Base-by-base conservation (phyloP, 2,888 invertebrate genomes). In the Busseola fusca region DNA sequence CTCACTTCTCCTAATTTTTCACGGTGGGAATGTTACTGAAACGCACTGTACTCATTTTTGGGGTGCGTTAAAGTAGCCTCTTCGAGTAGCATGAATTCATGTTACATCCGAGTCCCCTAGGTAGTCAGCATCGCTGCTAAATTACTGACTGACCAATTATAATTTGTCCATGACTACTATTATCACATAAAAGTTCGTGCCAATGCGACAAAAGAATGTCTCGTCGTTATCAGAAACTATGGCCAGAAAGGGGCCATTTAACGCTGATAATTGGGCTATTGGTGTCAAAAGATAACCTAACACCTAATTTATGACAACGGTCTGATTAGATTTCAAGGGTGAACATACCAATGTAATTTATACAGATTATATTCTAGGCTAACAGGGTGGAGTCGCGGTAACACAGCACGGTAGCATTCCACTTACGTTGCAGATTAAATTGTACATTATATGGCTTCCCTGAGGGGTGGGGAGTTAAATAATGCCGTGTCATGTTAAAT, bases 371-470 rank as follows among this genome's bases (percentile, higher is more conserved):
- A 74, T 74, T 56, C 63, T 59, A 40, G 0, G 0, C 4, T 40
- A 74, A 64, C 64, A 30, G 58, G 50, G 18, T 34, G n/a, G 42
- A 52, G 66, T 54, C 34, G 34, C 40, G 64, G 45, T 75, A 30
- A n/a, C 40, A 10, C 34, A 37, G 25, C 27, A 48, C 25, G 16
- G 57, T 18, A 40, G 42, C 14, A 75, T 77, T 67, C 42, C 50
- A 67, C 54, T 66, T 63, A 77, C 67, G 50, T 1, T 9, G 21
- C 59, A 37, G 67, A 77, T 77, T 77, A 77, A 75, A 80, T 80
- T 67, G 64, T 75, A 77, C 52, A 63, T 74, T 56, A 66, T 40
- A 66, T 2, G 63, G 67, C 62, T 80, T 75, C 66, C 54, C 54
- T 50, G 14, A 66, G 63, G 75, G 42, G 34, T 9, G 54, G 34